Percentiles rank a stretch among this genome's conserved stretches.
Evolutionary conservation across 2,113 vertebrate species (phyloP).

Genomic region (Thinocorus orbignyianus): DNA sequence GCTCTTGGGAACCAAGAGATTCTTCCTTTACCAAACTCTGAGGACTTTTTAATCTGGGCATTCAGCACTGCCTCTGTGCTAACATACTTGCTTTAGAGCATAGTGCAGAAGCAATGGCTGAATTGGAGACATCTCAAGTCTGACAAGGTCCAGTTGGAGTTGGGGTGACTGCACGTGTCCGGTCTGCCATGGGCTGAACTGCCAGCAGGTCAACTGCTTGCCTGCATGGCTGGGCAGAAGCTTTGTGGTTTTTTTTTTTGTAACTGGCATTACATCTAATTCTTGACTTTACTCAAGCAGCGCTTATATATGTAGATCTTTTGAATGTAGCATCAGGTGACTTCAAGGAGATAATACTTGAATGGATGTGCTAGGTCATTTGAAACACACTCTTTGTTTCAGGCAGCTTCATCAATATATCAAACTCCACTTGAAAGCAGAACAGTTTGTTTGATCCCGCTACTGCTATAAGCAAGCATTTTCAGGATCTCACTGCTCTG

Average conservation of each 20-base stretch:
- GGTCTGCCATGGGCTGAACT: neutral
- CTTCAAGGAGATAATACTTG: neutral
- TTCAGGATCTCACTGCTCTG: neutral
- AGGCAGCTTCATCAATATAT: neutral
- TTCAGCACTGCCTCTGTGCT: neutral
- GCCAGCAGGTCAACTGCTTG: neutral
- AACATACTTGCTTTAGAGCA: neutral
- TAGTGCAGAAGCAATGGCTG: neutral
- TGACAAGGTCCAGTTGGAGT: neutral
- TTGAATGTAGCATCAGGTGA: neutral
- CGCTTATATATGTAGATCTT: rapidly evolving
- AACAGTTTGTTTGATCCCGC: neutral
- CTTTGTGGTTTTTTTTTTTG: neutral
- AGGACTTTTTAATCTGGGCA: neutral
- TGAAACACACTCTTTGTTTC: neutral
- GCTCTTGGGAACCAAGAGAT: neutral
- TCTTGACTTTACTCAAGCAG: neutral
- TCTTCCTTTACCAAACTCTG: neutral
- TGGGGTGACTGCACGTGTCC: neutral
- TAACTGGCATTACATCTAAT: neutral
- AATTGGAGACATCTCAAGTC: neutral
- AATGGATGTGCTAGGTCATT: neutral
- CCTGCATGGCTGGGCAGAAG: neutral
- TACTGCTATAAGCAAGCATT: neutral
- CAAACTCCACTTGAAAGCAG: neutral